phyloP scores from a whole-genome alignment of 1,140 invertebrate species.

The Ostrea edulis region DNA sequence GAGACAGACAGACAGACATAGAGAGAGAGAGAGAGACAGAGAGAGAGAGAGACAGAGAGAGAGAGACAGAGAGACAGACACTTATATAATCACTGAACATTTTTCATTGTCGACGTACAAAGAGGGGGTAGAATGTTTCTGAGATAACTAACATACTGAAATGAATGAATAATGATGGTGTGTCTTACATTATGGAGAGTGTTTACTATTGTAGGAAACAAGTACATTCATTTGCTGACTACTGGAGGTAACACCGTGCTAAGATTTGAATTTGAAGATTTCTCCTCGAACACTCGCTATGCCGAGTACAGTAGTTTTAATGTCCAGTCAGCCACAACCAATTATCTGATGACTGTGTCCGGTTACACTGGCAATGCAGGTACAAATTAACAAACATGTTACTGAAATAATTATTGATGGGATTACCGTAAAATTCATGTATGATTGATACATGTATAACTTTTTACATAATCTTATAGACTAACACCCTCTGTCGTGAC shows the following conservation, averaged over 20 bases:
- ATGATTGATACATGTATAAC: no score
- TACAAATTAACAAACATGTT: neutral
- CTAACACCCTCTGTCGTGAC: no score
- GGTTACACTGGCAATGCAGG: constrained; percentile 36
- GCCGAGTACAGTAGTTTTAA: constrained; percentile 28
- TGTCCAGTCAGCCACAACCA: neutral
- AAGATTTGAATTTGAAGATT: constrained; percentile 28
- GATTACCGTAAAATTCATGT: no score
- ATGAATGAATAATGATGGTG: no score
- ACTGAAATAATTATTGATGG: no score
- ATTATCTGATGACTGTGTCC: neutral
- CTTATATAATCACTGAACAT: neutral
- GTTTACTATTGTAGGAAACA: constrained; percentile 8
- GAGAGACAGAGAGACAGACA: no score
- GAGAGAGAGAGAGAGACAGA: neutral
- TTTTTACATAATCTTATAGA: no score
- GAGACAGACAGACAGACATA: no score
- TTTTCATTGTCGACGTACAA: no score
- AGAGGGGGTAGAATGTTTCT: no score
- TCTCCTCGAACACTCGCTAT: neutral
- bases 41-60: neutral
- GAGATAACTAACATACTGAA: no score
- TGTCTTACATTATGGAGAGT: no score
- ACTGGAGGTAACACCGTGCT: neutral
- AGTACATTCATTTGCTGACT: neutral